Evolutionary conservation across 2,888 invertebrate species (phyloP).

Genomic region (Erynnis tages): DNA sequence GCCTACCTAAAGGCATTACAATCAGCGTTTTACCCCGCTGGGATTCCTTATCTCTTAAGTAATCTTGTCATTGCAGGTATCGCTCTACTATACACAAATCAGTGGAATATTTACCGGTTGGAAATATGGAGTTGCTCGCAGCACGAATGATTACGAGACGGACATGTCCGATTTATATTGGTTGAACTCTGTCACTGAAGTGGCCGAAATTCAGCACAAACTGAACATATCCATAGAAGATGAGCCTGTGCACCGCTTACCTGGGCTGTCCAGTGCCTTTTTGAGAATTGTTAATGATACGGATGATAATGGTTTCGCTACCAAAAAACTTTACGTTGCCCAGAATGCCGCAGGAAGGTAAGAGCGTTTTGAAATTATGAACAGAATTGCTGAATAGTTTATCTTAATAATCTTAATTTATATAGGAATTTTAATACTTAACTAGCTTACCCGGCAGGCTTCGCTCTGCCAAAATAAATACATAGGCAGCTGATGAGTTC

Average conservation of each 20-base stretch:
- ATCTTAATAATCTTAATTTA: too few relatives aligned
- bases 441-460: too few relatives aligned
- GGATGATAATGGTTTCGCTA: constrained; percentile 53
- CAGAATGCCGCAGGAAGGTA: constrained; percentile 90
- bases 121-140: constrained; percentile 84
- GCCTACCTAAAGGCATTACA: too few relatives aligned
- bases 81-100: constrained; percentile 88
- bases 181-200: constrained; percentile 88
- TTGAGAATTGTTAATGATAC: constrained; percentile 81
- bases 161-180: constrained; percentile 85
- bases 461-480: too few relatives aligned
- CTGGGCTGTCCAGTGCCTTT: constrained; percentile 82
- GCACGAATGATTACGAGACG: constrained; percentile 81
- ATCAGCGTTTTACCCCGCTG: not conserved
- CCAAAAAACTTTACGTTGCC: constrained; percentile 84
- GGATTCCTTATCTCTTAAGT: not conserved
- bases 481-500: too few relatives aligned
- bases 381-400: too few relatives aligned
- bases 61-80: constrained; percentile 76
- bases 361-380: constrained; percentile 35
- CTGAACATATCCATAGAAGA: constrained; percentile 67
- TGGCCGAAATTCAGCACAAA: constrained; percentile 84
- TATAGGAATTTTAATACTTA: too few relatives aligned
- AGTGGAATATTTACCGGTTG: constrained; percentile 90
- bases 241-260: constrained; percentile 49